phyloP scores from a whole-genome alignment of 2,888 invertebrate species.

The Scotopteryx bipunctaria region DNA sequence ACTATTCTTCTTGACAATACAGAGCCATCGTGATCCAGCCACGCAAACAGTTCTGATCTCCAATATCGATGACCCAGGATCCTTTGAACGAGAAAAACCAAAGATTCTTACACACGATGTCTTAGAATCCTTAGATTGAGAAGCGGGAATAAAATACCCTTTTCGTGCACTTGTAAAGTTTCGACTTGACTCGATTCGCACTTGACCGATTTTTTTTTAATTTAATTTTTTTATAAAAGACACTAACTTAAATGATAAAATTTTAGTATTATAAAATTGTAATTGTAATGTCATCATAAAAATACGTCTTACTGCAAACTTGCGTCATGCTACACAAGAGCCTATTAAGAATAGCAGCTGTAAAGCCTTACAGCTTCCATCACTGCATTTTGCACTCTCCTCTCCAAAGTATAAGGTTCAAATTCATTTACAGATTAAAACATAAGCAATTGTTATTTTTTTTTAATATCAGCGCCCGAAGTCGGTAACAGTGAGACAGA shows the following conservation, averaged over 20 bases:
- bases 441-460: slow-evolving; percentile 34
- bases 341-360: slow-evolving; percentile 2
- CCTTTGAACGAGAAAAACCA: slow-evolving; percentile 6
- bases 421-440: not conserved
- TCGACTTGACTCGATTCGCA: too few species aligned
- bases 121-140: too few species aligned
- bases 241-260: too few species aligned
- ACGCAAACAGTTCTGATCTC: slow-evolving; percentile 13
- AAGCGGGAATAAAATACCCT: too few species aligned
- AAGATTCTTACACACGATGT: not conserved
- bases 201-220: too few species aligned
- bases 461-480: slow-evolving; percentile 38
- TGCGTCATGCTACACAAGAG: slow-evolving; percentile 7
- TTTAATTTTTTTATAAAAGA: too few species aligned
- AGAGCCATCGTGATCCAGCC: slow-evolving; percentile 7
- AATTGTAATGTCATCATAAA: not conserved
- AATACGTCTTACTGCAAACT: not conserved
- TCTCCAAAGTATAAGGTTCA: not conserved
- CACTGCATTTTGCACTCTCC: not conserved
- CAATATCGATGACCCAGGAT: slow-evolving; percentile 18
- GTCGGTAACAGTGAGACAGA: slow-evolving; percentile 39
- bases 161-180: too few species aligned
- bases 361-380: not conserved
- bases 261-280: too few species aligned
- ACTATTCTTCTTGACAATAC: slow-evolving; percentile 7